Percentiles rank a stretch among this genome's conserved stretches.
Conservation (phyloP, 2,797 vertebrate species). For the Labeo calbasu region DNA sequence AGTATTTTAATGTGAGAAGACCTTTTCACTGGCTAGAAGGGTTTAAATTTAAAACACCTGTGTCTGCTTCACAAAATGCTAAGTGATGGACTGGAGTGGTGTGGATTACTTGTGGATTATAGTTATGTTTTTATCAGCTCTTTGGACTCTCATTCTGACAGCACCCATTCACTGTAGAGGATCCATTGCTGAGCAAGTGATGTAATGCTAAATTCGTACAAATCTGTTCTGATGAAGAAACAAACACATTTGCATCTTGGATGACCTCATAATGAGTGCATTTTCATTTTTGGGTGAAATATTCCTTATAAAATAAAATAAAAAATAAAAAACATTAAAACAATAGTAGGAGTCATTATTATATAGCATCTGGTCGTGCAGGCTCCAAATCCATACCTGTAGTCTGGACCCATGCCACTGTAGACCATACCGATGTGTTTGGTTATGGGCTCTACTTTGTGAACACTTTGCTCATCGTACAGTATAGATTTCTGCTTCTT, state of each 20-base stretch:
- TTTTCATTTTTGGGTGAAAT: not conserved
- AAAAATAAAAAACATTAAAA: not conserved
- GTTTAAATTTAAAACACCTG: not conserved
- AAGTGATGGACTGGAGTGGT: not conserved
- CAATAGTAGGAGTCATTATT: not conserved
- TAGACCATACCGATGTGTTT: constrained; percentile 99
- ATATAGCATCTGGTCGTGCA: not conserved
- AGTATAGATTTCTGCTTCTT: constrained; percentile 99
- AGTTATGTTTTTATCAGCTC: not conserved
- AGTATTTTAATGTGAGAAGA: not conserved
- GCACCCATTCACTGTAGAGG: not conserved
- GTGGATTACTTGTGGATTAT: not conserved
- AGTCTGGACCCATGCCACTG: constrained; percentile 98
- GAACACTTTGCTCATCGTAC: constrained; percentile 97
- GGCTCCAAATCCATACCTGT: constrained; percentile 80
- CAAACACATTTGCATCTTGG: not conserved
- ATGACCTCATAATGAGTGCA: not conserved
- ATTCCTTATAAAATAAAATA: not conserved
- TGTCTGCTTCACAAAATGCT: not conserved
- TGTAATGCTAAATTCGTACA: not conserved
- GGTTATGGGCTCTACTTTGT: constrained; percentile 98
- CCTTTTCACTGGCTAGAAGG: not conserved
- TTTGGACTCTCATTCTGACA: not conserved
- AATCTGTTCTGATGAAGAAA: not conserved
- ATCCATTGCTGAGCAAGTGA: not conserved